Evolutionary conservation across 2,113 vertebrate genomes (phyloP), one percentile per base, ranked within the genome.

Genomic region (Cyprinodon variegatus): DNA sequence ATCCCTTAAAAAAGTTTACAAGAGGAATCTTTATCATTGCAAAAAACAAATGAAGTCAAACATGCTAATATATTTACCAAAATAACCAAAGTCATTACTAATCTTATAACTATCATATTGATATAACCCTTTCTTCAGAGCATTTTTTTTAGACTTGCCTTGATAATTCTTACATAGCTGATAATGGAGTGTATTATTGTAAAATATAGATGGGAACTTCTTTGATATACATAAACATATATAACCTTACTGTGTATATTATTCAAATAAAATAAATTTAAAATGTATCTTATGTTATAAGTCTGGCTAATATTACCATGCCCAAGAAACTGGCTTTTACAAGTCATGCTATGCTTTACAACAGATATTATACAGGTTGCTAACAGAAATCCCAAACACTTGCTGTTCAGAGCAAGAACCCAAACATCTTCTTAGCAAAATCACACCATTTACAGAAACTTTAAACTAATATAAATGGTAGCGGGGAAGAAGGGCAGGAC

Each of bases 291-390:
- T 53, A 20, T 40, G 9, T 60, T 70, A 20, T 20, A 5, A 65
- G 61, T 71, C 43, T 46, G 43, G 39, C 61, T 61, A 4, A 65
- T 76, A 78, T 13, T 65, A 36, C 86, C 79, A 84, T 79, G 77
- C 80, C 79, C 3, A n/a, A 11, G 79, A 88, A 82, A 78, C 83
- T 76, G 83, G 67, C 83, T 84, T 87, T 86, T 81, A 89, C 85
- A 90, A 75, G 76, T 15, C 22, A 68, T 48, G 53, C 38, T 65
- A 68, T 13, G 38, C 38, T 65, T n/a, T 53, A 81, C 68, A 84
- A 76, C 40, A 83, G 72, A 7, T 43, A 72, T 78, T 66, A 80
- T 36, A 85, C 77, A 85, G 11, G 41, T 77, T 65, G 68, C 61
- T 48, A 68, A 81, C 61, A 85, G 53, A 83, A 86, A 81, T 46